These are phyloP conservation scores for Sturmia bella DNA, from an alignment of 2,888 invertebrate genomes.

Conservation along the genomic window DNA sequence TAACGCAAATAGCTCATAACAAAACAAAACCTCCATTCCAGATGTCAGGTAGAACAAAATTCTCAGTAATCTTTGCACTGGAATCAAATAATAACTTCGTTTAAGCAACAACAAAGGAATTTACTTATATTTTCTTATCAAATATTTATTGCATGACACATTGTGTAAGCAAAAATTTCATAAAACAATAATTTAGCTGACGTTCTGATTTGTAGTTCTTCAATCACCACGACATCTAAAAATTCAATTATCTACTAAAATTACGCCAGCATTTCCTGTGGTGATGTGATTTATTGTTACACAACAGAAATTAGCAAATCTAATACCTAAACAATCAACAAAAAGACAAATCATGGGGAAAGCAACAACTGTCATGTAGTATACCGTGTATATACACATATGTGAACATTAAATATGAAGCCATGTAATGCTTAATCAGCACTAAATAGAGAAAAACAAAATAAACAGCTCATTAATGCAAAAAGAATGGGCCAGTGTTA, in stretches of 20 bases:
- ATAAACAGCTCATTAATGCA: constrained; percentile 67
- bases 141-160: background rate
- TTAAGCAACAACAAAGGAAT: too few species aligned
- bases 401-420: constrained; percentile 52
- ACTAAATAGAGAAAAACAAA: constrained; percentile 28
- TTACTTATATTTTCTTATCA: background rate
- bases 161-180: background rate
- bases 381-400: constrained; percentile 23
- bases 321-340: background rate
- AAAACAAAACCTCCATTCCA: too few species aligned
- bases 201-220: background rate
- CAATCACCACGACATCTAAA: background rate
- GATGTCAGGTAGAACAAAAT: too few species aligned
- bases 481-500: background rate
- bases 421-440: constrained; percentile 57
- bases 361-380: constrained; percentile 30
- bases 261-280: constrained; percentile 10
- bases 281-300: constrained; percentile 42
- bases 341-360: background rate
- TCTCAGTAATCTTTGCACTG: too few species aligned
- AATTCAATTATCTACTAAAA: background rate
- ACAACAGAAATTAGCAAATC: constrained; percentile 34
- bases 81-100: too few species aligned
- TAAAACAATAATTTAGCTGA: constrained; percentile 5
- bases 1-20: too few species aligned